Base-by-base conservation (phyloP, 2,113 vertebrate species). In the Stegastes partitus region DNA sequence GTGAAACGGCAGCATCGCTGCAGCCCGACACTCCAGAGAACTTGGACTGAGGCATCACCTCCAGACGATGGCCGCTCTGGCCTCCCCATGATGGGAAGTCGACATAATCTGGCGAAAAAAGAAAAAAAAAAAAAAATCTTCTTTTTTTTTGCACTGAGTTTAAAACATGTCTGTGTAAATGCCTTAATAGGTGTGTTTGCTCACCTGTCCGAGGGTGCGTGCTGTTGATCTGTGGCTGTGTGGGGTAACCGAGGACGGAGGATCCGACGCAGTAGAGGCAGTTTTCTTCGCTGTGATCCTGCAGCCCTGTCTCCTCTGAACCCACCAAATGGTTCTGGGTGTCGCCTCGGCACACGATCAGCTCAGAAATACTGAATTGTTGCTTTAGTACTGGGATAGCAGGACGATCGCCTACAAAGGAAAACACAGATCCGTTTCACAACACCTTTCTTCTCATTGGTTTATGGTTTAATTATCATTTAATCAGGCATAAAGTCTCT, bases 311-410 rank as follows among this genome's bases (percentile, higher is more conserved):
- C 89, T 99, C 98, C 84, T 99, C 97, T 25, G 94, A 94, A 54
- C 96, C 97, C 76, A 97, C 85, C 82, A 94, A 87, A 83, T 96
- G 94, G 88, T 96, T 96, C 34, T 95, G 97, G 77, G 94, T 94
- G 6, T 96, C 96, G 21, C 95, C 96, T 81, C 96, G 95, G 16
- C 92, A 95, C n/a, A 95, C 96, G 86, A 99, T 98, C 86, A 99
- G 95, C 94, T 99, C 98, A 0, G 98, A 97, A 79, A 99, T 98
- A 73, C 98, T 99, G 87, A 99, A 97, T 92, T 99, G 98, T 47
- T 97, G 96, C 68, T 97, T 96, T 2, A 99, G 94, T 92, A 75
- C 84, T 63, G 68, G 96, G 62, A 91, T 81, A 87, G 62, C 22
- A 3, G 84, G 82, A 3, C 83, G 89, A 26, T 92, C 83, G 37